phyloP scores from a whole-genome alignment of 2,113 vertebrate species.

The Condylura cristata region DNA sequence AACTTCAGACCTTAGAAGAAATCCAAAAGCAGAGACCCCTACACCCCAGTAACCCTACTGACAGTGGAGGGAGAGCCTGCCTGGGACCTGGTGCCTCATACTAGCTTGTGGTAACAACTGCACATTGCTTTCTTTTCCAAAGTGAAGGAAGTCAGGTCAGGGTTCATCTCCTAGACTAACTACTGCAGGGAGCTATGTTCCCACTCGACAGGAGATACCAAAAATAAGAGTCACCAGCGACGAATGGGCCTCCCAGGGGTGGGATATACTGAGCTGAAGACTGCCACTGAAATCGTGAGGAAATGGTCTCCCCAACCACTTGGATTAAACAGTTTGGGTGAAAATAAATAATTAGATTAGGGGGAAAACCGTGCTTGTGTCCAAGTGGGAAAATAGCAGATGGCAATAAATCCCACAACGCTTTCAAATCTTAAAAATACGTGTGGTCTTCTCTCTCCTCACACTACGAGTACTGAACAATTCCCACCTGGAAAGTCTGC shows the following conservation, averaged over 20 bases:
- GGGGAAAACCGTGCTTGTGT: neutral
- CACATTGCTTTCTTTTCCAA: neutral
- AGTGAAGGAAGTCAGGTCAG: neutral
- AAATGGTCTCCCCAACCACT: neutral
- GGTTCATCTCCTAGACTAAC: neutral
- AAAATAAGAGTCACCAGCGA: neutral
- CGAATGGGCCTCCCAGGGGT: neutral
- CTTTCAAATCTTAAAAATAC: neutral
- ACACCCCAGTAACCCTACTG: neutral
- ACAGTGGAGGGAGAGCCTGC: neutral
- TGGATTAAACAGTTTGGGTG: neutral
- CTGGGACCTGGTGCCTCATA: neutral
- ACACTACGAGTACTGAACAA: neutral
- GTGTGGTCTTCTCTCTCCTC: neutral
- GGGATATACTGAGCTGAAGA: neutral
- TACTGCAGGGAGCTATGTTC: neutral
- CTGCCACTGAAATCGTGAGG: neutral
- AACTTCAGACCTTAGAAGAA: neutral
- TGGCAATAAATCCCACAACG: neutral
- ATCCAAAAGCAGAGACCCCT: neutral
- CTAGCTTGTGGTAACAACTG: neutral
- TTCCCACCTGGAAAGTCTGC: constrained; percentile 34
- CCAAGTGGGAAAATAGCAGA: neutral
- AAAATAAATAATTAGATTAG: neutral
- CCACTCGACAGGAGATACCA: neutral